Evolutionary conservation across 2,113 vertebrate species (phyloP).

Genomic region (Equus quagga): DNA sequence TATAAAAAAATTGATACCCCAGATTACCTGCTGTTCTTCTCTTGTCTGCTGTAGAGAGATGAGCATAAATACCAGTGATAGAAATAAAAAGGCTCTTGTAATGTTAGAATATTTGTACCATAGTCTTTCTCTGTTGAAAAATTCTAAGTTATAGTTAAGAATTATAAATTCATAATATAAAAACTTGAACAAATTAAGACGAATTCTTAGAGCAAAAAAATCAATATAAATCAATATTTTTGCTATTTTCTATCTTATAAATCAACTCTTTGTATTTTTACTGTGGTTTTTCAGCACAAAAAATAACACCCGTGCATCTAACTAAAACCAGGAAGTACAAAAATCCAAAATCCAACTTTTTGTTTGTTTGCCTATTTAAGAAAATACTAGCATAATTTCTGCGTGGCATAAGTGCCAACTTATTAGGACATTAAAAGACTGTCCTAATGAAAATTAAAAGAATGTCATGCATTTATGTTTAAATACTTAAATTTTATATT

Average conservation of each 20-base stretch:
- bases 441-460: background rate
- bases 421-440: background rate
- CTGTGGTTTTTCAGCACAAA: slow-evolving; percentile 1
- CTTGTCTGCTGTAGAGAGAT: background rate
- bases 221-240: background rate
- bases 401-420: background rate
- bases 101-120: background rate
- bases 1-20: background rate
- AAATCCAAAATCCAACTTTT: background rate
- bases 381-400: background rate
- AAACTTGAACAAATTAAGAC: background rate
- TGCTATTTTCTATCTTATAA: background rate
- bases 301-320: background rate
- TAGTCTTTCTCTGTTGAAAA: slow-evolving; percentile 32
- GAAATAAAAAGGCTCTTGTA: background rate
- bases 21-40: background rate
- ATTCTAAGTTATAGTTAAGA: background rate
- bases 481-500: background rate
- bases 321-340: slow-evolving; percentile 28
- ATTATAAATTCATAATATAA: background rate
- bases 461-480: background rate
- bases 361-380: background rate
- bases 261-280: background rate
- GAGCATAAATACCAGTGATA: background rate
- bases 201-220: background rate